A percentile compares a stretch with the other conserved stretches of the same genome.
phyloP scores from a whole-genome alignment of 2,113 vertebrate genomes.

The Myotis davidii region DNA sequence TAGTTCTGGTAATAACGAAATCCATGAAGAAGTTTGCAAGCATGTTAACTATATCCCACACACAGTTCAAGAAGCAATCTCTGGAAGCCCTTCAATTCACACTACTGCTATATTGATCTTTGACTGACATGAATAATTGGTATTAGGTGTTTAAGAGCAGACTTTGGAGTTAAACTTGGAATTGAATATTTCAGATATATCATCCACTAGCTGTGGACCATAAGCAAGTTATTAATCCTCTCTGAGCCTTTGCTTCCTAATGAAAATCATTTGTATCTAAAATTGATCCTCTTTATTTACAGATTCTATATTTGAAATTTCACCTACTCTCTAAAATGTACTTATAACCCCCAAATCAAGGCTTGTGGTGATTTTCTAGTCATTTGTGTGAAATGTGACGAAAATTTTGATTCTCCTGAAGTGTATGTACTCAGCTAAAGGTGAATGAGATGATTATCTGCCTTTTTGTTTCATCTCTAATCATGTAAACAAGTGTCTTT shows the following conservation, averaged over 20 bases:
- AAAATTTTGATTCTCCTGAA: not conserved
- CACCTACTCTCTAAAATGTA: not conserved
- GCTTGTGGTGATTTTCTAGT: not conserved
- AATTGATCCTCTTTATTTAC: not conserved
- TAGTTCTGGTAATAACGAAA: not conserved
- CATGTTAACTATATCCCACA: not conserved
- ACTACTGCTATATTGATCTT: not conserved
- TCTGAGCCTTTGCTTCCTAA: not conserved
- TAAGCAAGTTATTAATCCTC: not conserved
- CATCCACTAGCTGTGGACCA: not conserved
- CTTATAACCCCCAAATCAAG: not conserved
- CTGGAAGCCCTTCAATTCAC: not conserved
- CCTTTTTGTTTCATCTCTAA: not conserved
- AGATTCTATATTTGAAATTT: not conserved
- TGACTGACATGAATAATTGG: not conserved
- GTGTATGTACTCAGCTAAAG: not conserved
- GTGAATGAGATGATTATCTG: not conserved
- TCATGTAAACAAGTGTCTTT: not conserved
- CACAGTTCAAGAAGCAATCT: not conserved
- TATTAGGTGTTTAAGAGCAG: not conserved
- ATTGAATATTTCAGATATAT: not conserved
- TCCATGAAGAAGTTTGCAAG: not conserved
- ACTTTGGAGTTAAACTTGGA: not conserved
- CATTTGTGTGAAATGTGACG: not conserved
- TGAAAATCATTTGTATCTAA: not conserved